Evolutionary conservation across 1,140 invertebrate genomes (phyloP).

Genomic region (Marisa cornuarietis): DNA sequence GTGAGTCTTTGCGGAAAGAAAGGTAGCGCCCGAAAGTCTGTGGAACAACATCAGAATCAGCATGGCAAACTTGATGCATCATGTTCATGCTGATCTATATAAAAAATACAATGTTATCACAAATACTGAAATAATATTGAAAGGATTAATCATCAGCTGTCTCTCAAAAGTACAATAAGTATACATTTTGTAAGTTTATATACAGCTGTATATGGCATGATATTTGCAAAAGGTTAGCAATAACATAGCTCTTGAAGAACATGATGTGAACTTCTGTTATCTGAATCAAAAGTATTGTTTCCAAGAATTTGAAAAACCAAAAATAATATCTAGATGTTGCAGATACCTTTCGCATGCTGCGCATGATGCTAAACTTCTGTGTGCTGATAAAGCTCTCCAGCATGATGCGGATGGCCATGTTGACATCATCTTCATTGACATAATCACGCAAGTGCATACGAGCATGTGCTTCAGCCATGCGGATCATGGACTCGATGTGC

Average conservation of each 20-base stretch:
- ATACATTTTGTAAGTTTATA: too few relatives aligned
- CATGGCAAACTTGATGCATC: background rate
- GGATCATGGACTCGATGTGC: constrained; percentile 98
- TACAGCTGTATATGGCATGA: too few relatives aligned
- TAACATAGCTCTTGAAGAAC: too few relatives aligned
- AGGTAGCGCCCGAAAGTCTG: constrained; percentile 94
- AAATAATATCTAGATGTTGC: too few relatives aligned
- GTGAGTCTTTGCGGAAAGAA: constrained; percentile 93
- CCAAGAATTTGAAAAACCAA: too few relatives aligned
- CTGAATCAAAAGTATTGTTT: too few relatives aligned
- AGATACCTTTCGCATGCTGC: constrained; percentile 88
- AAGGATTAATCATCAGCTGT: background rate
- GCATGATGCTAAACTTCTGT: constrained; percentile 98
- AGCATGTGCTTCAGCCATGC: constrained; percentile 92
- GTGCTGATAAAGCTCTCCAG: constrained; percentile 98
- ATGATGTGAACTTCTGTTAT: too few relatives aligned
- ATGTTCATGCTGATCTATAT: background rate
- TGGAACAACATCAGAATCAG: constrained; percentile 51
- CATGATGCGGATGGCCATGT: constrained; percentile 96
- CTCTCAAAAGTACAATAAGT: too few relatives aligned
- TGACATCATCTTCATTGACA: constrained; percentile 95
- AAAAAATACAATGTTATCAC: background rate
- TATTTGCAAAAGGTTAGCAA: too few relatives aligned
- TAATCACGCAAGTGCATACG: constrained; percentile 93
- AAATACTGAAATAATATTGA: background rate